Evolutionary conservation across 1,140 invertebrate species (phyloP), one percentile per base, ranked within the genome.

Genomic region (Steinernema khuongi): DNA sequence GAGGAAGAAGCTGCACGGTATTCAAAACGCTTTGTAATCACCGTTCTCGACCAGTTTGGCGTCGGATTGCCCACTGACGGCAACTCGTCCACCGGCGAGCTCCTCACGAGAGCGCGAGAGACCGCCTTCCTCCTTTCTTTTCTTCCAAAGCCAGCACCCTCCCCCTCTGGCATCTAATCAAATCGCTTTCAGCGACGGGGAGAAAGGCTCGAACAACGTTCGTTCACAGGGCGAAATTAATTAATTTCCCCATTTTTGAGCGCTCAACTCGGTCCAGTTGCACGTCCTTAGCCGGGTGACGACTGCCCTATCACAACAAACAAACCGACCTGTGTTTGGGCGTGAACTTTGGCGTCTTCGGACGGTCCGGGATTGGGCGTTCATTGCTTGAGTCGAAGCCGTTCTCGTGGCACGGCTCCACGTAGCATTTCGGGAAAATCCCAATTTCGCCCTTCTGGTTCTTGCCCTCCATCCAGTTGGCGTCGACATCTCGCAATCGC

Each of bases 361-460:
- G 76, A 14, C 76, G 17, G 30, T 71, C 75, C 22, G 76, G 76
- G 70, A 73, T 68, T 31, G 50, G 50, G 17, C 36, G 31, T n/a
- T 69, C 68, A 19, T 33, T 18, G 31, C 36, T 31, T 32, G 68
- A 26, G 50, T 33, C 26, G 29, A 28, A 33, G 19, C 67, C 11
- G 30, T 31, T 28, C 1, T 75, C 41, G 14, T 31, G 30, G 1
- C n/a, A 41, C 29, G 72, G 72, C 31, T 78, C 74, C 29, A 78
- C 77, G 33, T 78, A 78, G 22, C 72, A 74, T n/a, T 68, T 44
- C 1, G 77, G 77, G 68, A 78, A 78, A 44, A 78, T 78, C 18
- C 77, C 77, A 29, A 78, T 75, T 26, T 71, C 69, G 18, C 75
- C 75, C 22, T 71, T 74, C 31, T 77, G 76, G 31, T 78, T 78